These are phyloP conservation scores for Colius striatus DNA, from an alignment of 2,113 vertebrate genomes.

Conservation along the genomic window DNA sequence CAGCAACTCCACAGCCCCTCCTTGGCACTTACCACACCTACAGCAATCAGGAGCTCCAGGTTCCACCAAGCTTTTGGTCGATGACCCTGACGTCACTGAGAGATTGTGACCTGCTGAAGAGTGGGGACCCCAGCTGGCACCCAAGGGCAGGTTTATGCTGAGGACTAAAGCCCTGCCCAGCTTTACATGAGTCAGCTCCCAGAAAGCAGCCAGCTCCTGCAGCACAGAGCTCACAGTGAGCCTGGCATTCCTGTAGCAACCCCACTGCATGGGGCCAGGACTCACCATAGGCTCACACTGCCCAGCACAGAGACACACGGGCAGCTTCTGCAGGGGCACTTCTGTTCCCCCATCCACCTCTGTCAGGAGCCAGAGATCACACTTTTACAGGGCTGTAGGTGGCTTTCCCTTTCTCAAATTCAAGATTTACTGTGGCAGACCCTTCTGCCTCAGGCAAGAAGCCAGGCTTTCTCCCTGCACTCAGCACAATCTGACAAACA, in stretches of 20 bases:
- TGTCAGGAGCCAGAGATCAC: background rate
- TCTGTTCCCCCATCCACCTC: background rate
- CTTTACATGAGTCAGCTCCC: background rate
- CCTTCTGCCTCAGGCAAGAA: background rate
- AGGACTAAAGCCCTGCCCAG: background rate
- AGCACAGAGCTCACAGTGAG: background rate
- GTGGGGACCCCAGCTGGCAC: background rate
- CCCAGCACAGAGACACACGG: background rate
- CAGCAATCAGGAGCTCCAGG: background rate
- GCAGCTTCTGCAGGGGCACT: background rate
- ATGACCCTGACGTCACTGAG: background rate
- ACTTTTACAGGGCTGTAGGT: background rate
- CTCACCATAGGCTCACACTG: background rate
- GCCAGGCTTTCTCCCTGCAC: background rate
- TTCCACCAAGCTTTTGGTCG: background rate
- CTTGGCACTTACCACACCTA: background rate
- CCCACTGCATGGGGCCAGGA: background rate
- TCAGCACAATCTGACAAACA: background rate
- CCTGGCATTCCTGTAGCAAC: background rate
- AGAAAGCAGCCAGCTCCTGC: background rate
- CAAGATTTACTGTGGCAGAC: background rate
- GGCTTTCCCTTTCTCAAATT: background rate
- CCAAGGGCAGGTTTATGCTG: rapidly evolving
- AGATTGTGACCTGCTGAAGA: background rate
- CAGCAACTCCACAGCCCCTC: background rate